Conservation (phyloP, 2,113 vertebrate genomes). For the Trichechus manatus region DNA sequence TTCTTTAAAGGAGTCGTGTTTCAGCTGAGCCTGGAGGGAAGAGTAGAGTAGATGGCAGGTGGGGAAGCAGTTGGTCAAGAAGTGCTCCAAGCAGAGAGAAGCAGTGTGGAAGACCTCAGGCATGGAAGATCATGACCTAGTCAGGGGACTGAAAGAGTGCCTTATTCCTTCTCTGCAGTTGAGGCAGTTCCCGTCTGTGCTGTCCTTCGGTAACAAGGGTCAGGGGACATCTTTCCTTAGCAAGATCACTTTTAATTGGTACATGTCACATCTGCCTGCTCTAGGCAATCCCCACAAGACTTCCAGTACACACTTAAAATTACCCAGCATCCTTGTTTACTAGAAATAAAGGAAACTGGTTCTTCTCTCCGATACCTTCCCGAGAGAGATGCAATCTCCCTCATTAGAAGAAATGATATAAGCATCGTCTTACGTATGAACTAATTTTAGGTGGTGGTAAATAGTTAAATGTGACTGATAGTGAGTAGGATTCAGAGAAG, state of each 20-base stretch:
- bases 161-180: not conserved
- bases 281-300: not conserved
- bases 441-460: not conserved
- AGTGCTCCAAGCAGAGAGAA: not conserved
- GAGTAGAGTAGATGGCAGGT: not conserved
- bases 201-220: not conserved
- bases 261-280: not conserved
- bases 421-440: not conserved
- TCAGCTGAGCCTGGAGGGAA: not conserved
- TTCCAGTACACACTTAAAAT: not conserved
- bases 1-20: not conserved
- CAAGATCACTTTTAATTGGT: constrained; percentile 56
- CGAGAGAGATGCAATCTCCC: not conserved
- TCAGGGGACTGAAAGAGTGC: not conserved
- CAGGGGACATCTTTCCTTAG: constrained; percentile 33
- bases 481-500: not conserved
- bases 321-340: constrained; percentile 45
- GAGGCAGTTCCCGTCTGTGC: not conserved
- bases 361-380: not conserved
- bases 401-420: not conserved
- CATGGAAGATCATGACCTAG: not conserved
- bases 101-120: not conserved
- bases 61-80: not conserved
- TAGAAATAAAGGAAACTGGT: constrained; percentile 18
- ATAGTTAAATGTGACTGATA: not conserved